phyloP scores from a whole-genome alignment of 2,888 invertebrate genomes.

The Caenorhabditis sinica region DNA sequence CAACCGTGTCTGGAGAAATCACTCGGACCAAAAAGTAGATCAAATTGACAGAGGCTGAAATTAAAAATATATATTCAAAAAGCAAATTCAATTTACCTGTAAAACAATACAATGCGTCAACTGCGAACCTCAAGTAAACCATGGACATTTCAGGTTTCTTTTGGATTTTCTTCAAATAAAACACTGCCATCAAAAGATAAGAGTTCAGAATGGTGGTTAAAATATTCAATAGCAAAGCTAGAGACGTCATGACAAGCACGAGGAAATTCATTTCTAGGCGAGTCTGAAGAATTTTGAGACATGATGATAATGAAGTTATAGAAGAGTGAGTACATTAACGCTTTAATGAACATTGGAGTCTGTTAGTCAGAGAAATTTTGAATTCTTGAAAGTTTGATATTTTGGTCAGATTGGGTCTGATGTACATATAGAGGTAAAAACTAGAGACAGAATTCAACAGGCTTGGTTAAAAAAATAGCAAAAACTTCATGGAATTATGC shows the following conservation, averaged over 20 bases:
- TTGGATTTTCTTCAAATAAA: not conserved
- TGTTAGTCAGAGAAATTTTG: no score
- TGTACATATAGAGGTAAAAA: no score
- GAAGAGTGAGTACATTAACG: no score
- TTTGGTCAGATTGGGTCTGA: no score
- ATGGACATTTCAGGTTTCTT: not conserved
- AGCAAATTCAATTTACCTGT: no score
- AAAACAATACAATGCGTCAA: not conserved
- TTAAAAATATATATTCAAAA: not conserved
- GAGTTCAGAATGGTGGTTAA: not conserved
- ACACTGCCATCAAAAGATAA: not conserved
- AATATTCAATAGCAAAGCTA: not conserved
- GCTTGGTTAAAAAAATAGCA: no score
- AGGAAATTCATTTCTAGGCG: not conserved
- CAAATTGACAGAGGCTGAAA: not conserved
- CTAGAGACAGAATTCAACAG: no score
- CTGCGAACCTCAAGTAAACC: not conserved
- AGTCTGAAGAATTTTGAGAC: no score
- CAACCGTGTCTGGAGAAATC: not conserved
- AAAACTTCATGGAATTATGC: no score
- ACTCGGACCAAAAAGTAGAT: not conserved
- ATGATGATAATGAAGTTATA: no score
- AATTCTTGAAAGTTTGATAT: no score
- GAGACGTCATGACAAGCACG: not conserved
- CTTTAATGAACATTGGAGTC: no score